Evolutionary conservation across 2,113 vertebrate species (phyloP), one percentile per base, ranked within the genome.

Genomic region (Setophaga kirtlandii): DNA sequence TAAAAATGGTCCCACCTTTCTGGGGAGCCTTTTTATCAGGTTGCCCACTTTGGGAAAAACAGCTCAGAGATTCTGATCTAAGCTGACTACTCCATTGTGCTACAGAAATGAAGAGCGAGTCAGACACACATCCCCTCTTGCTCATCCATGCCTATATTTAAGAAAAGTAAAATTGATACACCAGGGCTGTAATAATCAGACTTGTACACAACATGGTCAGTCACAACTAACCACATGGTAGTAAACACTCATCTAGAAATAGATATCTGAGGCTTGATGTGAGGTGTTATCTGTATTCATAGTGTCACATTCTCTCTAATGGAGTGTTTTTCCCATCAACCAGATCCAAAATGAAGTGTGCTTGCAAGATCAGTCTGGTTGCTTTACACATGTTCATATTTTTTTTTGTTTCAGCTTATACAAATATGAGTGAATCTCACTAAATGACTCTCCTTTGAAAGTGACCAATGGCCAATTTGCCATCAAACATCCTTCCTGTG

Each of bases 361-460:
- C 75, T 87, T 83, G 75, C 73, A 74, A 93, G 75, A 89, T 68
- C 79, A 44, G 65, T n/a, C 55, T 89, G 35, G 62, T 67, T 75
- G 69, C 63, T 81, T 88, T 83, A 90, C 79, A n/a, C 35, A 30
- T 50, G 75, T 81, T 94, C 24, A 6, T 69, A 67, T 73, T 83
- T 79, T 85, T 79, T 85, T 86, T 59, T 62, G 27, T 58, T 90
- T 91, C 67, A 82, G 60, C 74, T 90, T 67, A 70, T 96, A 87
- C 93, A 83, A 94, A 46, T 96, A 96, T 87, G 74, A 97, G 69
- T 94, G 87, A 85, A 73, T 69, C 55, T 97, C 88, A 62, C 95
- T 86, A 87, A 91, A 97, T 96, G 82, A 96, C 80, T 96, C 77
- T 82, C 82, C 89, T 88, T 81, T 94, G 74, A 95, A 93, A 94